Base-by-base conservation (phyloP, 2,888 invertebrate species). In the Sthenelais limicola region DNA sequence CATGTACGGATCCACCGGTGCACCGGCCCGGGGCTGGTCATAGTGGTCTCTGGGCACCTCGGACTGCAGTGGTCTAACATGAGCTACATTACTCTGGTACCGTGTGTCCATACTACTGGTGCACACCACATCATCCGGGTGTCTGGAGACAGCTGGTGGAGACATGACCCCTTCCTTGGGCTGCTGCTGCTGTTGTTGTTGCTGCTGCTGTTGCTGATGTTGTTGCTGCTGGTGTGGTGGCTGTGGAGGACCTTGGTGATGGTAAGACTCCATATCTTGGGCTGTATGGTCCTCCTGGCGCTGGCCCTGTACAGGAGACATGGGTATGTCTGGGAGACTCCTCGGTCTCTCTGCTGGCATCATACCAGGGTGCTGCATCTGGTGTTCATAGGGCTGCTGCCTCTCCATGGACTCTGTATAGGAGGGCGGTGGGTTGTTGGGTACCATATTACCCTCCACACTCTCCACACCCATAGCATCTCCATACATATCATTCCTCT, bases 401-500 rank as follows among this genome's bases (percentile, higher is more conserved):
- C 62, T 35, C 62, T 62, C 62, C 62, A 62, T 62, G n/a, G 62
- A 38, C 62, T 62, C 62, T 15, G 62, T 62, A 43, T 62, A 62
- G 24, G 62, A 62, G 5, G 62, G 62, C 4, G 62, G 62, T 12
- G 62, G 62, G 21, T 62, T 62, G 26, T 43, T 62, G 4, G 62
- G 62, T 28, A 62, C 62, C 62, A 62, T 62, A n/a, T n/a, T n/a
- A 38, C 62, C 43, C 26, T 62, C 62, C 35, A 62, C 62, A 62
- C 62, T 62, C 21, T 35, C 62, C 62, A 62, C 62, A 3, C 38
- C 62, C 62, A 62, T 62, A 43, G 62, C 62, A 38, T 62, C 62
- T 26, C 43, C 62, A 38, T 62, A 62, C 62, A 62, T 62, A 24
- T 35, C 24, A 28, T 62, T 62, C 18, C 62, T 18, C 15, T 62